These are phyloP conservation scores for Gallinago media DNA, from an alignment of 2,113 vertebrate genomes.

Conservation along the genomic window DNA sequence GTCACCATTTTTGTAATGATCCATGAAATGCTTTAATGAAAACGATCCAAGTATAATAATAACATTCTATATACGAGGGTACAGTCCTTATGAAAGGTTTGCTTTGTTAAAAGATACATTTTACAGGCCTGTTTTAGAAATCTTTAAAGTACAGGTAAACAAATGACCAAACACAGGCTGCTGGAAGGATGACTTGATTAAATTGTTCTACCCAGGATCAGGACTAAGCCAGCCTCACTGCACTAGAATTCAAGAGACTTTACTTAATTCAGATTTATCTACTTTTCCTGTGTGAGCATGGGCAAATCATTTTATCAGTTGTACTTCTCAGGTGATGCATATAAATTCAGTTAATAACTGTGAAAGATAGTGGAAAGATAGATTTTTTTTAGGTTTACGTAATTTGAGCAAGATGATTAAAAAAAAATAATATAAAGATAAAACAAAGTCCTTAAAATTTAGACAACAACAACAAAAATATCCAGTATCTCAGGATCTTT, in stretches of 20 bases:
- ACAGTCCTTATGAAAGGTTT: not conserved
- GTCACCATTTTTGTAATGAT: no score
- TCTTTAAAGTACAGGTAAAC: not conserved
- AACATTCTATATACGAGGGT: not conserved
- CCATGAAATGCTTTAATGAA: not conserved
- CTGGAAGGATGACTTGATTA: not conserved
- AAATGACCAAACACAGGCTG: rapidly evolving
- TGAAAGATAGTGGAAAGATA: not conserved
- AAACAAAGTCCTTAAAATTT: not conserved
- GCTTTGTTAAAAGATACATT: not conserved
- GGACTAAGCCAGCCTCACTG: not conserved
- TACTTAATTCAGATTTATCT: not conserved
- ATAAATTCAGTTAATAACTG: not conserved
- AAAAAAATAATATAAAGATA: not conserved
- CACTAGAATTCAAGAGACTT: not conserved
- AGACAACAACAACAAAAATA: not conserved
- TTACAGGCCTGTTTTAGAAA: not conserved
- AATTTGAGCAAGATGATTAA: not conserved
- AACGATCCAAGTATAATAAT: not conserved
- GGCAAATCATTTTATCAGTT: not conserved
- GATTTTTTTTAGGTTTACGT: not conserved
- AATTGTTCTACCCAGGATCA: not conserved
- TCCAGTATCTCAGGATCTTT: not conserved
- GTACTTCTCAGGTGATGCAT: not conserved
- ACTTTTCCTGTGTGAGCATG: not conserved